Base-by-base conservation (phyloP, 2,113 vertebrate genomes). In the Scophthalmus maximus region DNA sequence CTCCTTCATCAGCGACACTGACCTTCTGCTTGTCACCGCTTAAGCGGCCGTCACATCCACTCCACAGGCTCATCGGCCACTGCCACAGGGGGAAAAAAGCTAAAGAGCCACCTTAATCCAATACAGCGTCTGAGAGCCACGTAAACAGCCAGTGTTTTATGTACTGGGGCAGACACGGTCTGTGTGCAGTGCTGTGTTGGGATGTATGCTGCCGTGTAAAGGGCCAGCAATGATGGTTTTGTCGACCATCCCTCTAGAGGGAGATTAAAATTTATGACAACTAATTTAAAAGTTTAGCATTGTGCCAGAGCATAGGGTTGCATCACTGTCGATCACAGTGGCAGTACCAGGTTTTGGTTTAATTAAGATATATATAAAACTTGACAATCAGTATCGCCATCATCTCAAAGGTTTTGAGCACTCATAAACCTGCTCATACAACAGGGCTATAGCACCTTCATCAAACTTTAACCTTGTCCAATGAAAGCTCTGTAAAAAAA, bases 21-120 rank as follows among this genome's bases (percentile, higher is more conserved):
- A 91, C 90, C 91, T 92, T 90, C 89, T 90, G 89, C 91, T 87
- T 89, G 91, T 91, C 90, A 88, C 88, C 76, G 89, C 87, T 91
- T 88, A 91, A 89, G 87, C 82, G 79, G 79, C 91, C 88, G 89
- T 91, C 88, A 92, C 89, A 92, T 92, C 87, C 88, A 92, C 87
- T 92, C 85, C 88, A 67, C 78, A 27, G 83, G 78, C 88, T 87
- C 89, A 92, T 91, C 79, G 86, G 89, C 84, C 82, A 92, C 84
- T 89, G 89, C 88, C 89, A 89, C 72, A 25, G 76, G 77, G n/a
- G 76, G 0, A 47, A 50, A 59, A 81, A 76, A 88, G 71, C 79
- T 84, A 82, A 88, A 90, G 85, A 82, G 77, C 71, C 64, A 73
- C 85, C 84, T 88, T 91, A 91, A 91, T 91, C 86, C 87, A 88